phyloP scores from a whole-genome alignment of 2,888 invertebrate genomes.

The Ferrisia virgata region DNA sequence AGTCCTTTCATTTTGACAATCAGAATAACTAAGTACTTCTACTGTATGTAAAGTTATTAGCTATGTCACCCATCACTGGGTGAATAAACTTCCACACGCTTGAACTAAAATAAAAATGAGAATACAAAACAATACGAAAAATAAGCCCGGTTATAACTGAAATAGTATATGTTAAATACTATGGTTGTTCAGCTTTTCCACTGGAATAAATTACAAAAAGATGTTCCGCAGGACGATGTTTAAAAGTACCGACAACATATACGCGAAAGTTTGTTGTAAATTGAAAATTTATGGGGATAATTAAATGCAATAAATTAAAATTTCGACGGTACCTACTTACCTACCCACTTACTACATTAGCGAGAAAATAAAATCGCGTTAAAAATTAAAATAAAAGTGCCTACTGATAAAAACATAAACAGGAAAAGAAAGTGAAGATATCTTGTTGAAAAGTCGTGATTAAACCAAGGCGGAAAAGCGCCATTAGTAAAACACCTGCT shows the following conservation, averaged over 20 bases:
- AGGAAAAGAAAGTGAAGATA: background rate
- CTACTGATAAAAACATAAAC: background rate
- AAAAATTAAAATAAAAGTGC: background rate
- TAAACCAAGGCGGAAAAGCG: background rate
- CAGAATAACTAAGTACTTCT: too few species aligned
- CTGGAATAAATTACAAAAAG: background rate
- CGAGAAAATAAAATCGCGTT: background rate
- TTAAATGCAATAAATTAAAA: background rate
- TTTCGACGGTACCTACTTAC: too few species aligned
- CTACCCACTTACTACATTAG: too few species aligned
- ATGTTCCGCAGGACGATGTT: background rate
- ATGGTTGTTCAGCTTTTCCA: background rate
- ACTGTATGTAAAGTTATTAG: too few species aligned
- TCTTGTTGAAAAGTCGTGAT: background rate
- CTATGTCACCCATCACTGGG: too few species aligned
- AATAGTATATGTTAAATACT: background rate
- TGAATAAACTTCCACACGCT: too few species aligned
- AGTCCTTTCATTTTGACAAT: too few species aligned
- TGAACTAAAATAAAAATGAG: too few species aligned
- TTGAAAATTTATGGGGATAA: constrained; percentile 1
- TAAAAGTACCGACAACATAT: background rate
- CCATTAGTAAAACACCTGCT: background rate
- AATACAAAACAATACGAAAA: background rate
- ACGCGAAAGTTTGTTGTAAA: background rate
- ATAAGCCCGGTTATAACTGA: background rate